Percentiles rank a stretch among this genome's conserved stretches.
Conservation (phyloP, 2,797 vertebrate genomes). For the Nyctibius grandis region DNA sequence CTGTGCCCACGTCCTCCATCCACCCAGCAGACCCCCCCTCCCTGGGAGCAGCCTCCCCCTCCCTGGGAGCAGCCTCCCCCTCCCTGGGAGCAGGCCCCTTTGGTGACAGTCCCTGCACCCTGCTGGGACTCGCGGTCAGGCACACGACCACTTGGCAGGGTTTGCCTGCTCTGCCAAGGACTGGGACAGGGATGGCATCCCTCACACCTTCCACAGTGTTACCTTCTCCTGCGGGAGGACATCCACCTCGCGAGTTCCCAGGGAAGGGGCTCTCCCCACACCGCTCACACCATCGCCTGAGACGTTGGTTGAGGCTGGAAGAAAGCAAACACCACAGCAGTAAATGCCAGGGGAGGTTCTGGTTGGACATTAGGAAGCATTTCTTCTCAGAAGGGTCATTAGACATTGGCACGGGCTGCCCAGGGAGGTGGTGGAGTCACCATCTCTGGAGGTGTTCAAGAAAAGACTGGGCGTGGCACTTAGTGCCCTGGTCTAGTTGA, state of each 20-base stretch:
- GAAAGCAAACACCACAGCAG: neutral
- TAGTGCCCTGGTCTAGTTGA: too few relatives aligned
- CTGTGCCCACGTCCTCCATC: neutral
- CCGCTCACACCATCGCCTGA: neutral
- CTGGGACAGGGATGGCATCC: neutral
- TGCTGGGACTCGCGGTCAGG: rapidly evolving
- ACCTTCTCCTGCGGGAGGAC: constrained; percentile 60
- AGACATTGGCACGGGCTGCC: too few relatives aligned
- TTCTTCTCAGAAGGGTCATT: too few relatives aligned
- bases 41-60: rapidly evolving
- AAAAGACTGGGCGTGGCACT: too few relatives aligned
- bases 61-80: neutral
- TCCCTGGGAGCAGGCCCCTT: rapidly evolving
- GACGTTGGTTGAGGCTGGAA: neutral
- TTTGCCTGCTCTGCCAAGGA: neutral
- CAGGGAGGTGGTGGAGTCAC: too few relatives aligned
- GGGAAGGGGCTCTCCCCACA: neutral
- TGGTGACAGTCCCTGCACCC: neutral
- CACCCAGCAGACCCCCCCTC: neutral
- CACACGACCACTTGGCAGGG: neutral
- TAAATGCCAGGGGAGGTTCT: too few relatives aligned
- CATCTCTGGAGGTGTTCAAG: too few relatives aligned
- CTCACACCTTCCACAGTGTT: neutral
- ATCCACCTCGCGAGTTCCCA: neutral
- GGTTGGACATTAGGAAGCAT: too few relatives aligned